These are phyloP conservation scores for Helobdella robusta DNA, from an alignment of 2,888 invertebrate genomes.

Conservation along the genomic window DNA sequence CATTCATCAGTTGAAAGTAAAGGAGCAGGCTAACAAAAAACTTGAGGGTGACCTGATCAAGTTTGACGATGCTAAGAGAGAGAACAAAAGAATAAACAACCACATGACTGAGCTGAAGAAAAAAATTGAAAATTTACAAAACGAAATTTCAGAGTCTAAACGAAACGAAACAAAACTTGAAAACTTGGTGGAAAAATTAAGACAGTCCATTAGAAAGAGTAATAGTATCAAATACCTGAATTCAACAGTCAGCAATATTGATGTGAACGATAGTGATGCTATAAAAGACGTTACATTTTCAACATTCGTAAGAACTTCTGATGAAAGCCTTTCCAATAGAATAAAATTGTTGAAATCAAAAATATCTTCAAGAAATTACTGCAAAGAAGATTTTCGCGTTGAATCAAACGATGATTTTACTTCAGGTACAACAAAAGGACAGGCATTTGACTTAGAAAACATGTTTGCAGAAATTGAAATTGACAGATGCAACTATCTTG, in stretches of 20 bases:
- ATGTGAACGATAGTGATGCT: neutral
- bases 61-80: neutral
- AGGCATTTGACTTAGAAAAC: neutral
- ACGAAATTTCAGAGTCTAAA: slow-evolving; percentile 4
- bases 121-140: neutral
- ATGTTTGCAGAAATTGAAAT: neutral
- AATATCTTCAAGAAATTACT: too few relatives aligned
- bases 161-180: neutral
- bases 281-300: neutral
- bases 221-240: neutral
- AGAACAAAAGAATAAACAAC: slow-evolving; percentile 19
- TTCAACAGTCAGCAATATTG: neutral
- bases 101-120: slow-evolving; percentile 8
- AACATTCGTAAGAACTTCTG: too few relatives aligned
- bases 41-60: slow-evolving; percentile 9
- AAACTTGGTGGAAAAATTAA: neutral
- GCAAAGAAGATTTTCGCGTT: too few relatives aligned
- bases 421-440: too few relatives aligned
- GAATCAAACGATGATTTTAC: too few relatives aligned
- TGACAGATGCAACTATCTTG: slow-evolving; percentile 5
- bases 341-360: too few relatives aligned
- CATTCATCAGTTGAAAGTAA: slow-evolving; percentile 2
- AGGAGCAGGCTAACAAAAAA: neutral
- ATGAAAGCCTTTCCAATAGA: too few relatives aligned
- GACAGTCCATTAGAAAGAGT: too few relatives aligned